A percentile compares a stretch with the other conserved stretches of the same genome.
phyloP scores from a whole-genome alignment of 2,113 vertebrate species.

The Chinchilla lanigera region DNA sequence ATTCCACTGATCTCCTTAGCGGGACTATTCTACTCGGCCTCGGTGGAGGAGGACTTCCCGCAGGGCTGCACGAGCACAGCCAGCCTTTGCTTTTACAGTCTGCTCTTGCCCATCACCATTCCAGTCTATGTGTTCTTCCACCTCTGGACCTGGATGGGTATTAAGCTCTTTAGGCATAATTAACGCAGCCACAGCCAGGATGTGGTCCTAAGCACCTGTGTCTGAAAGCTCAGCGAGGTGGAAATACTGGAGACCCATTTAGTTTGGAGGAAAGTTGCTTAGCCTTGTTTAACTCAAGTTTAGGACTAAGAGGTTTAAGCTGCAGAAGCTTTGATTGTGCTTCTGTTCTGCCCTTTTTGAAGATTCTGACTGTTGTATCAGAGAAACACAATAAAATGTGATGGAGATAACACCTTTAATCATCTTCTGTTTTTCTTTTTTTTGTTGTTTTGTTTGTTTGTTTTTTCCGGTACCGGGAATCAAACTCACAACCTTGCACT shows the following conservation, averaged over 20 bases:
- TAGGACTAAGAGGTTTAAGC: background rate
- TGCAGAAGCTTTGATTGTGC: background rate
- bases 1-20: slow-evolving; percentile 92
- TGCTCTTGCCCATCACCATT: slow-evolving; percentile 94
- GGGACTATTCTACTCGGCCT: slow-evolving; percentile 94
- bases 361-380: background rate
- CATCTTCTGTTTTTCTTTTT: no score
- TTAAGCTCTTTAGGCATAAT: slow-evolving; percentile 97
- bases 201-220: background rate
- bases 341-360: background rate
- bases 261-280: background rate
- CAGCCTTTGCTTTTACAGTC: slow-evolving; percentile 96
- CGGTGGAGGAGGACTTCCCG: slow-evolving; percentile 93
- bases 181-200: slow-evolving; percentile 77
- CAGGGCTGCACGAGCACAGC: slow-evolving; percentile 93
- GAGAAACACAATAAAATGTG: background rate
- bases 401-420: slow-evolving; percentile 39
- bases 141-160: slow-evolving; percentile 97
- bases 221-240: background rate
- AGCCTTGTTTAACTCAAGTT: background rate
- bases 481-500: no score
- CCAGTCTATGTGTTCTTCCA: slow-evolving; percentile 98
- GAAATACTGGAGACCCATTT: background rate
- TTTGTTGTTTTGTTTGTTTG: no score
- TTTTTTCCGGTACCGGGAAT: no score